Conservation (phyloP, 1,140 invertebrate species). For the Periplaneta americana region DNA sequence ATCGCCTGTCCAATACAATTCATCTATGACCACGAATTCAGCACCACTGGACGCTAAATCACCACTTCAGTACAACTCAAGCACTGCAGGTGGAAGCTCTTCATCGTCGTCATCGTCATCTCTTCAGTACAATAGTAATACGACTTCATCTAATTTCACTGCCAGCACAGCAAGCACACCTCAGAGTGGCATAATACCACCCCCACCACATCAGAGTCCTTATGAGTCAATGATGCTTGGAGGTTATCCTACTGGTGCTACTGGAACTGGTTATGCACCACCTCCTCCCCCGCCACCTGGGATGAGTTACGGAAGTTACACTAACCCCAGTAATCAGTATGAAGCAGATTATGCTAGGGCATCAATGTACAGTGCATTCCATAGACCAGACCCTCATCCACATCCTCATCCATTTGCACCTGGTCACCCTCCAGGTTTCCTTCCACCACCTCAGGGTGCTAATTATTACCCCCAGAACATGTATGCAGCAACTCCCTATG, state of each 20-base stretch:
- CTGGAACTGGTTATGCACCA: background rate
- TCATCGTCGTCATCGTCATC: background rate
- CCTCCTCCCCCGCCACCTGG: constrained; percentile 1
- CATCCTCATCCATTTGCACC: constrained; percentile 32
- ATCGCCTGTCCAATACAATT: background rate
- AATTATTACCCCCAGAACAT: constrained; percentile 20
- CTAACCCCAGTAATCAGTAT: constrained; percentile 29
- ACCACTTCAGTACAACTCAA: background rate
- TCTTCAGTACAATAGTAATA: background rate
- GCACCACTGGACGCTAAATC: background rate
- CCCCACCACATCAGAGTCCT: constrained; percentile 4
- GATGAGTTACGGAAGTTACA: constrained; percentile 20
- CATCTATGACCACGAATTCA: background rate
- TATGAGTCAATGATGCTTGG: constrained; percentile 11
- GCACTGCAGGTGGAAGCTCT: background rate
- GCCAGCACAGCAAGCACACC: background rate
- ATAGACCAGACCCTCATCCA: constrained; percentile 33
- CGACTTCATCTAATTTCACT: background rate
- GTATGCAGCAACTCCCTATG: constrained; percentile 11
- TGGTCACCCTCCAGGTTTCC: constrained; percentile 30
- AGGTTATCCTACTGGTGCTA: constrained; percentile 7
- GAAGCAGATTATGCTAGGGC: constrained; percentile 39
- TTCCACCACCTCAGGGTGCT: background rate
- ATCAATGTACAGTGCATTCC: constrained; percentile 42
- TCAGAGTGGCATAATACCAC: background rate